Evolutionary conservation across 1,140 invertebrate species (phyloP), one percentile per base, ranked within the genome.

Genomic region (Drosophila jambulina): DNA sequence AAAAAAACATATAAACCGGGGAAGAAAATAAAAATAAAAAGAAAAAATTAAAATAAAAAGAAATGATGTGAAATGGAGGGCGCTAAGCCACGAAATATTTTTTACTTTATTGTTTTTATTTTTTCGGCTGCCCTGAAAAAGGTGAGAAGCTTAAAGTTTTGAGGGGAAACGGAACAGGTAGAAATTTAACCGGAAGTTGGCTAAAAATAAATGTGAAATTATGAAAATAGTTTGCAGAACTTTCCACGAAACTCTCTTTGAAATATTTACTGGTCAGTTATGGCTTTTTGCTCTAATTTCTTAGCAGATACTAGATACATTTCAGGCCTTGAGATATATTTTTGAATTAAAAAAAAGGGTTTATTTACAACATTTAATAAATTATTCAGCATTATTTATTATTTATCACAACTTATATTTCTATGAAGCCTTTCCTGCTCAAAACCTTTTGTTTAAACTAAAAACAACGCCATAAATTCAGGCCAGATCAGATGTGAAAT

Each of bases 51-150:
- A 53, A 59, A 53, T 45, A 56, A 65, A 76, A 51, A 77, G 63
- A 59, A 68, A 77, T 67, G 40, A 77, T 54, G 63, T 68, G 75
- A 68, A 77, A 72, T 72, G 67, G 27, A 71, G 69, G 69, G 69
- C 69, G 69, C 69, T 72, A 72, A 72, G 69, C 69, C 67, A 72
- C 65, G 67, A 48, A 72, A 72, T 70, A 68, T 68, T 40, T 63
- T 46, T 46, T 25, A 68, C 32, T 70, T 70, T 70, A 54, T 70
- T 70, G 46, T 68, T 67, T 67, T 67, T 53, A 67, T 69, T 53
- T 67, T 67, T 69, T 67, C 42, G 32, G 21, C 23, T 43, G 65
- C 21, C 13, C 36, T 1, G 13, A 23, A 67, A 67, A 53, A 69
- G 61, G 67, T 53, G 62, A 69, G 46, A 69, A 67, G 61, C 21